Conservation (phyloP, 2,888 invertebrate species). For the Marasmarcha lunaedactyla region DNA sequence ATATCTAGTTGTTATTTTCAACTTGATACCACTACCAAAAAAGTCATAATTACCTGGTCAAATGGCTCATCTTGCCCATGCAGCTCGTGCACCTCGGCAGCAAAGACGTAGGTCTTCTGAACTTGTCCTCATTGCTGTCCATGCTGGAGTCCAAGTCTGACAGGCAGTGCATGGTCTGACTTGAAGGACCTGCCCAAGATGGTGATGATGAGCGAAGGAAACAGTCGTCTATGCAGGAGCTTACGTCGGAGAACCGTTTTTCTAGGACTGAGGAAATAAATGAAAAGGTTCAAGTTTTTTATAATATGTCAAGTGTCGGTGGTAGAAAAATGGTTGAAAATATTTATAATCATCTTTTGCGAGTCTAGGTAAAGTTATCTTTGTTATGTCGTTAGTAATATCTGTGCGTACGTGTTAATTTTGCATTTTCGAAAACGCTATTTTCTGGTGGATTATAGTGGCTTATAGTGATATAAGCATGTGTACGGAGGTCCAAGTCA, state of each 20-base stretch:
- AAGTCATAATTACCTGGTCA: conserved; percentile 55
- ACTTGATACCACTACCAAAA: too few relatives aligned
- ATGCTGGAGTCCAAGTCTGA: conserved; percentile 51
- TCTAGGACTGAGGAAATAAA: conserved; percentile 36
- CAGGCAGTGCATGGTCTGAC: conserved; percentile 61
- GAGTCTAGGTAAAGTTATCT: too few relatives aligned
- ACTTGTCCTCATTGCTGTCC: conserved; percentile 54
- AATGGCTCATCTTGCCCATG: conserved; percentile 80
- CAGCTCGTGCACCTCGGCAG: conserved; percentile 80
- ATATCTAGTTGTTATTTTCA: too few relatives aligned
- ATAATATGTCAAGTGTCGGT: too few relatives aligned
- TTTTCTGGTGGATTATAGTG: too few relatives aligned
- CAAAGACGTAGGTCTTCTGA: conserved; percentile 41
- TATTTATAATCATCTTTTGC: too few relatives aligned
- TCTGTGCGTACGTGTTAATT: too few relatives aligned
- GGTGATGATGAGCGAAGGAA: conserved; percentile 59
- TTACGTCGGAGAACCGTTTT: conserved; percentile 59
- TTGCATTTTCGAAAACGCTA: too few relatives aligned
- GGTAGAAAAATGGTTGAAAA: too few relatives aligned
- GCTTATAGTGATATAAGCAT: too few relatives aligned
- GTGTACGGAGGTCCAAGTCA: too few relatives aligned
- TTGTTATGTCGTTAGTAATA: too few relatives aligned
- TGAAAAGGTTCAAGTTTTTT: neutral
- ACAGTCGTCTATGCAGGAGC: conserved; percentile 55
- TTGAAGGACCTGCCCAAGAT: conserved; percentile 45